Conservation (phyloP, 2,888 invertebrate genomes). For the Sialis fuliginosa region DNA sequence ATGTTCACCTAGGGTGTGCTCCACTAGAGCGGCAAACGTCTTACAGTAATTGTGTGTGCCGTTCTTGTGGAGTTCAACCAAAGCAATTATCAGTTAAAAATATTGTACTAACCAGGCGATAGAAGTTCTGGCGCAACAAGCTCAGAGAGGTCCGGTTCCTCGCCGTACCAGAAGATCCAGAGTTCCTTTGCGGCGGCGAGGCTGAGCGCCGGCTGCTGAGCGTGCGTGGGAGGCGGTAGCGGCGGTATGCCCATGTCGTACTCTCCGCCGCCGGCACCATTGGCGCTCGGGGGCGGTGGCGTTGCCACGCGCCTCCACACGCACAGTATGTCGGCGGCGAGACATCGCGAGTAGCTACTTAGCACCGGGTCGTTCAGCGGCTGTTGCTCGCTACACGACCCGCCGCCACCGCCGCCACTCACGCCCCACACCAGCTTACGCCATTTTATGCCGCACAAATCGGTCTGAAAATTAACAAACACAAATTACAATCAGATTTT, state of each 20-base stretch:
- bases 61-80: too few species aligned
- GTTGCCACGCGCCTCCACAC: slow-evolving; percentile 87
- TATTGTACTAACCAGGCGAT: slow-evolving; percentile 54
- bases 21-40: too few species aligned
- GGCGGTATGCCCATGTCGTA: slow-evolving; percentile 20
- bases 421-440: slow-evolving; percentile 83
- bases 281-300: slow-evolving; percentile 29
- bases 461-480: slow-evolving; percentile 59
- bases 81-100: not conserved
- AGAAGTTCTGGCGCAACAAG: slow-evolving; percentile 74
- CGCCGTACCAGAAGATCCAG: slow-evolving; percentile 99
- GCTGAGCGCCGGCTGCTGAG: slow-evolving; percentile 55
- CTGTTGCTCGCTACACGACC: slow-evolving; percentile 32
- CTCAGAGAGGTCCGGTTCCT: slow-evolving; percentile 78
- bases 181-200: slow-evolving; percentile 86
- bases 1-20: too few species aligned
- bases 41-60: too few species aligned
- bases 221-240: slow-evolving; percentile 34
- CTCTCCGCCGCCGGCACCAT: slow-evolving; percentile 25
- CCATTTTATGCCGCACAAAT: slow-evolving; percentile 99
- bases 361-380: slow-evolving; percentile 82
- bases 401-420: slow-evolving; percentile 30
- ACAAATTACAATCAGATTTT: not conserved
- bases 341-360: slow-evolving; percentile 77
- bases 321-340: slow-evolving; percentile 89